Percentiles rank a stretch among this genome's conserved stretches.
Evolutionary conservation across 2,797 vertebrate genomes (phyloP).

Genomic region (Mycteria americana): DNA sequence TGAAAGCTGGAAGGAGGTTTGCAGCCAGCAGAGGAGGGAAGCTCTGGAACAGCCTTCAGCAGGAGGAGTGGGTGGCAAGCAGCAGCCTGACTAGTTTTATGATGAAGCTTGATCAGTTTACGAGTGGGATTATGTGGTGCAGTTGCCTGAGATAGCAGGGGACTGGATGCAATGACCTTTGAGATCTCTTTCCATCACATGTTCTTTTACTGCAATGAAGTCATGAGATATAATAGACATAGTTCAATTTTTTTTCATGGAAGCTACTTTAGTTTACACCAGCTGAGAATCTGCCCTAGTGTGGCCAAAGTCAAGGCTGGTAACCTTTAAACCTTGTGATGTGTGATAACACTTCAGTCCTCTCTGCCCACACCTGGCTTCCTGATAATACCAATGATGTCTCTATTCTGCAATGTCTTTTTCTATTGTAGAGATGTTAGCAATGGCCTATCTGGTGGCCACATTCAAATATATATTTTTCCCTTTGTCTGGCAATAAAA

Average conservation of each 20-base stretch:
- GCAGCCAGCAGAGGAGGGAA: constrained; percentile 48
- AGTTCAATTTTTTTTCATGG: not conserved
- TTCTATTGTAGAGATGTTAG: not conserved
- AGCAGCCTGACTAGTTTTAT: constrained; percentile 34
- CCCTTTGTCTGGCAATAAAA: constrained; percentile 55
- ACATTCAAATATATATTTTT: constrained; percentile 53
- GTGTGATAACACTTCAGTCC: not conserved
- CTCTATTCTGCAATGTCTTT: constrained; percentile 24
- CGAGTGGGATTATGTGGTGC: not conserved
- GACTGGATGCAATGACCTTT: not conserved
- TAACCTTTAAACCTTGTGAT: constrained; percentile 11
- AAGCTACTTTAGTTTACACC: not conserved
- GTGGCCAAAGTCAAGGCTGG: constrained; percentile 3
- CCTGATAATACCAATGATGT: not conserved
- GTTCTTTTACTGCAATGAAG: not conserved
- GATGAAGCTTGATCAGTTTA: constrained; percentile 2
- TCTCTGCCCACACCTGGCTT: not conserved
- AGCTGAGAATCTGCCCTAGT: not conserved
- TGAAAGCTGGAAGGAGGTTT: constrained; percentile 41
- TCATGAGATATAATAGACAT: not conserved
- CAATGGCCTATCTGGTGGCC: not conserved
- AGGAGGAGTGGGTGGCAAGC: constrained; percentile 42
- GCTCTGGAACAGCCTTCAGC: constrained; percentile 52
- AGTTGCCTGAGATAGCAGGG: not conserved
- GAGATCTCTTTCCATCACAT: not conserved